phyloP scores from a whole-genome alignment of 2,888 invertebrate genomes.

The Phengaris alcon region DNA sequence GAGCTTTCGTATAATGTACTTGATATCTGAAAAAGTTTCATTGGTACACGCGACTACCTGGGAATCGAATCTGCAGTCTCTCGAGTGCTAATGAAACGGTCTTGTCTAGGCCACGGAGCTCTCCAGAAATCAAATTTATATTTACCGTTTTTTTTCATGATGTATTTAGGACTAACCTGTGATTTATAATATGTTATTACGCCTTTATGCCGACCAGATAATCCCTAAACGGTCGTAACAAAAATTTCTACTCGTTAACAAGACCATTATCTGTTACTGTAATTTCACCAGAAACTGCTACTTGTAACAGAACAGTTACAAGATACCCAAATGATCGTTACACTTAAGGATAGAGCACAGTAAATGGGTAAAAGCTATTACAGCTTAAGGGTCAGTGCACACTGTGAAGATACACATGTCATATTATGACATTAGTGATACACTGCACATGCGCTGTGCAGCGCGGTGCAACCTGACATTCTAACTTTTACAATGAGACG shows the following conservation, averaged over 20 bases:
- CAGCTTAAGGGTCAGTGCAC: background rate
- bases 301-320: constrained; percentile 7
- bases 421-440: background rate
- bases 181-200: background rate
- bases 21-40: no score
- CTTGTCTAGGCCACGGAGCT: no score
- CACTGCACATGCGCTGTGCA: no score
- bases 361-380: background rate
- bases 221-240: background rate
- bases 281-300: background rate
- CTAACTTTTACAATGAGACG: no score
- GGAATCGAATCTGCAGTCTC: no score
- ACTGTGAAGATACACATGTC: background rate
- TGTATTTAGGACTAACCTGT: background rate
- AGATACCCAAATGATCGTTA: background rate
- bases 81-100: no score
- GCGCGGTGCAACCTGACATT: no score
- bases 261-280: background rate
- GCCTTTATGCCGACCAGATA: background rate
- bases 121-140: no score
- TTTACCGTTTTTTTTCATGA: no score
- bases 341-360: background rate
- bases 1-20: no score
- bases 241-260: constrained; percentile 5
- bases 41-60: no score